Conservation (phyloP, 2,113 vertebrate species). For the Actenoides hombroni region DNA sequence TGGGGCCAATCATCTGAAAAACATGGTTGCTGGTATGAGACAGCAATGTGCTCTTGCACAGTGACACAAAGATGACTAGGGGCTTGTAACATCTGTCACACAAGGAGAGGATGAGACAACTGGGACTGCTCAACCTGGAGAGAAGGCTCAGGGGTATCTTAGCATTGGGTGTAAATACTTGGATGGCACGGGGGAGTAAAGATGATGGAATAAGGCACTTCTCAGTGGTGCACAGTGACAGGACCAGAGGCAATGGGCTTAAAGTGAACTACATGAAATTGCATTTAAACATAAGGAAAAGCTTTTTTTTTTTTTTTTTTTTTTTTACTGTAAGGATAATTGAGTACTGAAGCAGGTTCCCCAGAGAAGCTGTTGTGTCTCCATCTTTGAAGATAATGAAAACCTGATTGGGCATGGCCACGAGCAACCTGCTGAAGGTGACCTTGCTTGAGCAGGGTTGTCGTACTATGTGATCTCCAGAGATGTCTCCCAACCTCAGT, state of each 20-base stretch:
- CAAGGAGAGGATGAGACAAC: background rate
- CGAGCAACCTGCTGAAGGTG: background rate
- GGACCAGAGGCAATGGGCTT: background rate
- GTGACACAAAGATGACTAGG: background rate
- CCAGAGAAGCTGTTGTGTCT: background rate
- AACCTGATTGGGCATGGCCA: fast-evolving
- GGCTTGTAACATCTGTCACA: background rate
- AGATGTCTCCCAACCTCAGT: background rate
- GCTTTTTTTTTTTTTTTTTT: background rate
- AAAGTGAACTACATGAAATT: background rate
- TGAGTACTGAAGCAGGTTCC: background rate
- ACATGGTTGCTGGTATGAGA: background rate
- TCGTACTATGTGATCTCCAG: background rate
- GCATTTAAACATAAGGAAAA: background rate
- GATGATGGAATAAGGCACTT: background rate
- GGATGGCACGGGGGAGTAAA: background rate
- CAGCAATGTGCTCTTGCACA: background rate
- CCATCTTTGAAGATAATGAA: background rate
- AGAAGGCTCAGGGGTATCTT: background rate
- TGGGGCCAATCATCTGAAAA: background rate
- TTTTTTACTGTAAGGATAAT: background rate
- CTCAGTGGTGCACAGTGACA: fast-evolving
- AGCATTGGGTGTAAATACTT: background rate
- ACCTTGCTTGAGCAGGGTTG: background rate
- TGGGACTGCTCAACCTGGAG: background rate